A percentile compares a stretch with the other conserved stretches of the same genome.
Conservation (phyloP, 2,888 invertebrate species). For the Tipula vernalis region DNA sequence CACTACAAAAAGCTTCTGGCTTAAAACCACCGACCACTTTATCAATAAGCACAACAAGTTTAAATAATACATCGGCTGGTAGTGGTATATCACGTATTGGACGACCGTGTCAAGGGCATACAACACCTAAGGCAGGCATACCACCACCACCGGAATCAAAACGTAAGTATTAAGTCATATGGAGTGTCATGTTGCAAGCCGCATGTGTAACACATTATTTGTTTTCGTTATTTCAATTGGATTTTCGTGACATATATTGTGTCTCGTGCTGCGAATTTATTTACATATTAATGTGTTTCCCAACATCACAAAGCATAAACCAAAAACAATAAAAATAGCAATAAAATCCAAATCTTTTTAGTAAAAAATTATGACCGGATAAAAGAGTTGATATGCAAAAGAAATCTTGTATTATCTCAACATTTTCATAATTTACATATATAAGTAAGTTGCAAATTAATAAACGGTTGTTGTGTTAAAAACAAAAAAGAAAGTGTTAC, state of each 20-base stretch:
- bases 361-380: background rate
- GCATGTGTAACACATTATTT: background rate
- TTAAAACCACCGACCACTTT: constrained; percentile 13
- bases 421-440: background rate
- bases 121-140: constrained; percentile 28
- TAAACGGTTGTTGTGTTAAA: background rate
- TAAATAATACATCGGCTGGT: background rate
- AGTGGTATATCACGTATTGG: constrained; percentile 23
- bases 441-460: background rate
- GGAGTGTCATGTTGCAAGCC: background rate
- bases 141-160: constrained; percentile 22
- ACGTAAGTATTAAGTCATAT: constrained; percentile 15
- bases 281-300: background rate
- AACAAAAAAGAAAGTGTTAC: background rate
- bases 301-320: background rate
- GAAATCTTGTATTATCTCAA: background rate
- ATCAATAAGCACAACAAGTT: constrained; percentile 17
- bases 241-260: background rate
- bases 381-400: background rate
- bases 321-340: background rate
- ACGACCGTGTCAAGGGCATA: constrained; percentile 24
- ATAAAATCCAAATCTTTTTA: background rate
- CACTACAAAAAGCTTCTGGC: constrained; percentile 13
- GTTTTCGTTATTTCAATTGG: background rate
- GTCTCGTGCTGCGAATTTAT: background rate